These are phyloP conservation scores for Cylas formicarius DNA, from an alignment of 1,140 invertebrate species.

Conservation along the genomic window DNA sequence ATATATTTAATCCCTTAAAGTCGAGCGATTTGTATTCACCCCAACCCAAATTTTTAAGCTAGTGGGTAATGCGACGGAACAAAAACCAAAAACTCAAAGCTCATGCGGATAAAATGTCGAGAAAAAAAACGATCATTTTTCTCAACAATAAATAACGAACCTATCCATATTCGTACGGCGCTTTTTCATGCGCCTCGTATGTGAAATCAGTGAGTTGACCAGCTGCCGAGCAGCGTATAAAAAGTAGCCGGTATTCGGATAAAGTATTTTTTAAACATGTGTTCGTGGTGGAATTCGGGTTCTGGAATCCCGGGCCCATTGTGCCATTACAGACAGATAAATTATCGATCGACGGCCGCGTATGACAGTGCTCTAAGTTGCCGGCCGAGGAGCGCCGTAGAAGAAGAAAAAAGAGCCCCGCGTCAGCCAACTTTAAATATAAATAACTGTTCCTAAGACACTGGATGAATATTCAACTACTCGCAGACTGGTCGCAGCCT, in stretches of 20 bases:
- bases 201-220: conserved; percentile 31
- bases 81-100: no score
- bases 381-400: not conserved
- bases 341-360: conserved; percentile 41
- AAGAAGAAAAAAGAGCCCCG: not conserved
- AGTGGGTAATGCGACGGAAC: no score
- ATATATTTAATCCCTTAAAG: no score
- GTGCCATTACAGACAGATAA: conserved; percentile 41
- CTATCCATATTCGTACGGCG: conserved; percentile 1
- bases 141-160: conserved; percentile 2
- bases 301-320: conserved; percentile 39
- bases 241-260: conserved; percentile 39
- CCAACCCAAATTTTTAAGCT: no score
- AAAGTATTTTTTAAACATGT: conserved; percentile 43
- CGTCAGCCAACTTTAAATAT: conserved; percentile 27
- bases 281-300: conserved; percentile 40
- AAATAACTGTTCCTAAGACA: conserved; percentile 27
- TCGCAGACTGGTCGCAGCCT: conserved; percentile 2
- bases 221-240: conserved; percentile 34
- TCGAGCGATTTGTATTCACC: no score
- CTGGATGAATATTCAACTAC: conserved; percentile 12
- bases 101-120: no score
- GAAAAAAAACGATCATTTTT: not conserved
- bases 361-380: conserved; percentile 38
- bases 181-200: conserved; percentile 8